Percentiles rank a stretch among this genome's conserved stretches.
phyloP scores from a whole-genome alignment of 2,113 vertebrate genomes.

The Pantherophis guttatus region DNA sequence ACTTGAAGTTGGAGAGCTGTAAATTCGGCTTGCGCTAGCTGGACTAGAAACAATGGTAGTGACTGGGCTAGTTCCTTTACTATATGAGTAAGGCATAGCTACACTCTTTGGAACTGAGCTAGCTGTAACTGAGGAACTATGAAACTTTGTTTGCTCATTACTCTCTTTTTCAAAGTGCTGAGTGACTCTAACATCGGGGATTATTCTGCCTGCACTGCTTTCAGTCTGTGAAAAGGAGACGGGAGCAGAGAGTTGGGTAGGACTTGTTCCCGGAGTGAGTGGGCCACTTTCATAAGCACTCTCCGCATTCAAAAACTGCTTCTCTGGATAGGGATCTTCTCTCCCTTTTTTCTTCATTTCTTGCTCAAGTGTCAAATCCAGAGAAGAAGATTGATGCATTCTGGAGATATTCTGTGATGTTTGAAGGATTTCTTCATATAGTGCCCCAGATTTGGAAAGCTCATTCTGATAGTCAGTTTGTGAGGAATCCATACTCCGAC shows the following conservation, averaged over 20 bases:
- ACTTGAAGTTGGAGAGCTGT: slow-evolving; percentile 39
- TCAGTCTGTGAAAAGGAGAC: slow-evolving; percentile 79
- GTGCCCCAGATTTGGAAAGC: slow-evolving; percentile 71
- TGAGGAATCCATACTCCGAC: slow-evolving; percentile 40
- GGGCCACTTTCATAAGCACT: slow-evolving; percentile 70
- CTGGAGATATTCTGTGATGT: slow-evolving; percentile 73
- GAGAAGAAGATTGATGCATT: slow-evolving; percentile 75
- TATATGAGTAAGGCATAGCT: slow-evolving; percentile 53
- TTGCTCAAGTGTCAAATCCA: slow-evolving; percentile 67
- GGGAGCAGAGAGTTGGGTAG: slow-evolving; percentile 88
- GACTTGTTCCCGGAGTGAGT: slow-evolving; percentile 92
- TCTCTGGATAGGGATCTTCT: slow-evolving; percentile 71
- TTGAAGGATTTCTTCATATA: slow-evolving; percentile 90
- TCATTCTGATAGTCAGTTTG: slow-evolving; percentile 72
- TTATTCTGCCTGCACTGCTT: slow-evolving; percentile 68
- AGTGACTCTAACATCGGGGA: slow-evolving; percentile 83
- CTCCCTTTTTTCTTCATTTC: slow-evolving; percentile 60
- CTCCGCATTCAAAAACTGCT: slow-evolving; percentile 83
- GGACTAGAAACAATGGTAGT: slow-evolving; percentile 59
- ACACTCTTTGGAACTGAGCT: slow-evolving; percentile 67
- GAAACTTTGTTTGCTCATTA: slow-evolving; percentile 79
- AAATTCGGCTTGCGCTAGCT: slow-evolving; percentile 12
- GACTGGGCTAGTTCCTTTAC: slow-evolving; percentile 59
- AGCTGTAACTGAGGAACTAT: slow-evolving; percentile 74
- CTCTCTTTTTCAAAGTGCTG: slow-evolving; percentile 91